A percentile compares a stretch with the other conserved stretches of the same genome.
These are phyloP conservation scores for Sipunculus nudus DNA, from an alignment of 2,888 invertebrate genomes.

Conservation along the genomic window DNA sequence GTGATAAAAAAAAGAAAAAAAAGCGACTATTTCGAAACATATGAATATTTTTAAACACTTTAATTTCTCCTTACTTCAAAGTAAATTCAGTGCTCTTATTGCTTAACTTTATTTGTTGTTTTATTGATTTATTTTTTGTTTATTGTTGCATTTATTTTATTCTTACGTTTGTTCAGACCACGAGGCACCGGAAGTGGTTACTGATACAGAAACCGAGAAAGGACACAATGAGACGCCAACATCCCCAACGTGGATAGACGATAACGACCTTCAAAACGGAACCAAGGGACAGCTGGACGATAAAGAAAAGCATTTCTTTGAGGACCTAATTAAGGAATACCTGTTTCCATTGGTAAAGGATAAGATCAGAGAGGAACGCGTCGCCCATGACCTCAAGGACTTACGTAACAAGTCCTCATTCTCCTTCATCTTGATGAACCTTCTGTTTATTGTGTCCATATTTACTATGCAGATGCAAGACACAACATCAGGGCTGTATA, in stretches of 20 bases:
- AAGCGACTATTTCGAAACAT: too few species aligned
- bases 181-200: not conserved
- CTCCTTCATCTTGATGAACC: constrained; percentile 94
- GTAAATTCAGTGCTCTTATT: too few species aligned
- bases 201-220: too few species aligned
- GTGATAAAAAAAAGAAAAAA: too few species aligned
- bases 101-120: too few species aligned
- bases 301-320: constrained; percentile 92
- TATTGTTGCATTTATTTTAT: too few species aligned
- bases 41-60: too few species aligned
- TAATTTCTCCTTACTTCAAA: too few species aligned
- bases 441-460: constrained; percentile 91
- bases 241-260: constrained; percentile 95
- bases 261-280: constrained; percentile 86
- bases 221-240: too few species aligned
- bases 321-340: constrained; percentile 89
- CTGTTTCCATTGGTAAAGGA: constrained; percentile 86
- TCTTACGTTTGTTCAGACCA: too few species aligned
- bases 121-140: too few species aligned
- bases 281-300: constrained; percentile 85
- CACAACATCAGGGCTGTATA: too few species aligned
- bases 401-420: constrained; percentile 82
- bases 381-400: constrained; percentile 76
- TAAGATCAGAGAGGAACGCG: constrained; percentile 71
- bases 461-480: constrained; percentile 53